Evolutionary conservation across 2,888 invertebrate genomes (phyloP).

Genomic region (Drosophila tanythrix): DNA sequence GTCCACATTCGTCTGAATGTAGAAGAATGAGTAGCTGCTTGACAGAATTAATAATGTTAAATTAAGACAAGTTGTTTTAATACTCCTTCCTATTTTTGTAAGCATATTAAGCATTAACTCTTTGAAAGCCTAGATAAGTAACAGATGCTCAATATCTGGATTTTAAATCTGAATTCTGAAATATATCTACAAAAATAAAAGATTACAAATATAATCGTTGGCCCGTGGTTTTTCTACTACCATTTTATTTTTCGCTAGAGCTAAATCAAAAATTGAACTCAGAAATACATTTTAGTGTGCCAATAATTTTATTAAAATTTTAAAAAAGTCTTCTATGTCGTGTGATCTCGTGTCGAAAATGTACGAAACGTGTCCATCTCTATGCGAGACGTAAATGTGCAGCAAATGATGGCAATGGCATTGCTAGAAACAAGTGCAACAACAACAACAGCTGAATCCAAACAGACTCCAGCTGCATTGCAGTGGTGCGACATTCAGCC

Average conservation of each 20-base stretch:
- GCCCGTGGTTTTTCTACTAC: neutral
- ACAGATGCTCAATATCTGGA: too few species aligned
- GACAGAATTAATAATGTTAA: neutral
- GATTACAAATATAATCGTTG: accelerated
- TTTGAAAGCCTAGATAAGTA: neutral
- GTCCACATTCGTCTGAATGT: neutral
- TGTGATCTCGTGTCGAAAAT: neutral
- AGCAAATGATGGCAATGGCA: conserved; percentile 30
- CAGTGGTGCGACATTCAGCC: conserved; percentile 20
- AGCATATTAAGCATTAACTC: neutral
- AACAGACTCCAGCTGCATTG: conserved; percentile 27
- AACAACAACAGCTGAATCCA: conserved; percentile 14
- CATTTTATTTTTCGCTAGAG: neutral
- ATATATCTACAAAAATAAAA: accelerated
- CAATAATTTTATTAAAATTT: neutral
- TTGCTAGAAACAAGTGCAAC: conserved; percentile 20
- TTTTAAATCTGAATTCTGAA: neutral
- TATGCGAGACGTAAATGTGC: conserved; percentile 13
- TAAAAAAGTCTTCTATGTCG: neutral
- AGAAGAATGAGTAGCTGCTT: neutral
- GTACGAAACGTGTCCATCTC: conserved; percentile 3
- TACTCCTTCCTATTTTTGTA: neutral
- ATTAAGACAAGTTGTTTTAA: neutral
- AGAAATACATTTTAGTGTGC: neutral
- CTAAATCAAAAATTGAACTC: neutral